Evolutionary conservation across 2,888 invertebrate genomes (phyloP).

Genomic region (Germaria angustata): DNA sequence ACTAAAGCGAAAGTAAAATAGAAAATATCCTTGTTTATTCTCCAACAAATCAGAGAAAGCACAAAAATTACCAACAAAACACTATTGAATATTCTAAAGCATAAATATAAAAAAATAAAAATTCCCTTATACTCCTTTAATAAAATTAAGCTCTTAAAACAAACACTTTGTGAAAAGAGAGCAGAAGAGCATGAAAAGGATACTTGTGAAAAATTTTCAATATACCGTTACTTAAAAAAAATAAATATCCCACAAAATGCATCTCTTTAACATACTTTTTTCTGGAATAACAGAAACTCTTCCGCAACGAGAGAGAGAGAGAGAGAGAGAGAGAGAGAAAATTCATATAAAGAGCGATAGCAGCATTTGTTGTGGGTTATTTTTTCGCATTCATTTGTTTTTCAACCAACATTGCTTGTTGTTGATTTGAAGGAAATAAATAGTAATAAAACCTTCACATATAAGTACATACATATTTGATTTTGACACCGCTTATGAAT

Average conservation of each 20-base stretch:
- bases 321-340: too few species aligned
- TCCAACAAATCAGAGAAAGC: not conserved
- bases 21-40: constrained; percentile 44
- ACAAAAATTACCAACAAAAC: not conserved
- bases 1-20: constrained; percentile 55
- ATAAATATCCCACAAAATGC: not conserved
- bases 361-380: not conserved
- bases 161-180: not conserved
- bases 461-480: too few species aligned
- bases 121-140: not conserved
- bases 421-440: constrained; percentile 23
- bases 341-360: not conserved
- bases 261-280: constrained; percentile 4
- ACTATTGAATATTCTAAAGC: constrained; percentile 24
- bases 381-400: not conserved
- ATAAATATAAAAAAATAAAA: too few species aligned
- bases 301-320: too few species aligned
- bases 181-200: not conserved
- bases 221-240: not conserved
- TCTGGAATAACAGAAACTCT: not conserved
- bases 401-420: not conserved
- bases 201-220: not conserved
- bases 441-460: constrained; percentile 57
- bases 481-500: constrained; percentile 54
- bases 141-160: not conserved